Base-by-base conservation (phyloP, 2,113 vertebrate species). In the Elephantulus edwardii region DNA sequence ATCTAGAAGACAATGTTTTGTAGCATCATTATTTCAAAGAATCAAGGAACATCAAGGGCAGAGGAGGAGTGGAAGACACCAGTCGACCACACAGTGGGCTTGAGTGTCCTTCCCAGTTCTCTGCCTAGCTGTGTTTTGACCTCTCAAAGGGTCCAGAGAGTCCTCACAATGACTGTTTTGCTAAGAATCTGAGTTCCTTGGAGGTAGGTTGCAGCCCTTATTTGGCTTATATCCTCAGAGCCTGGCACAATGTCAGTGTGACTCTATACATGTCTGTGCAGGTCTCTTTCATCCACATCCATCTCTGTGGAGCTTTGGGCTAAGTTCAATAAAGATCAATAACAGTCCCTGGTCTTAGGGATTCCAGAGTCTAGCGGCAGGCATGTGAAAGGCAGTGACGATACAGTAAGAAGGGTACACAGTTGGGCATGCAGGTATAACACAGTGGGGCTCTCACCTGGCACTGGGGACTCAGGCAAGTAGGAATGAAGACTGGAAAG, bases 341-440 rank as follows among this genome's bases (percentile, higher is more conserved):
- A n/a, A n/a, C n/a, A 12, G 46, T 16, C 28, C 66, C n/a, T 17
- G n/a, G 8, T n/a, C 68, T 50, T 24, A 54, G 74, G 71, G 88
- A 3, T 16, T 12, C 22, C n/a, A 24, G 40, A n/a, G 14, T 40
- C 66, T 44, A 48, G 24, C 68, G 72, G 66, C 13, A 2, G 33
- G 70, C 11, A 11, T 1, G 20, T 1, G 33, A 28, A 10, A 19
- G 46, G 74, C 7, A 33, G 30, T 0, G 28, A 9, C 0, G 2
- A 2, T 0, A 11, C 3, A 2, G 26, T 1, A 33, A 1, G 2
- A 1, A 2, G 42, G 68, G 48, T 2, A 4, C 35, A 28, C 42
- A 4, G 3, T 42, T n/a, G 72, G 40, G 17, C 19, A 3, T 19
- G 12, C 12, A 3, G 48, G 40, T 20, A 0, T 38, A 0, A 10